Evolutionary conservation across 1,140 invertebrate genomes (phyloP), one percentile per base, ranked within the genome.

Genomic region (Neelides sp.): DNA sequence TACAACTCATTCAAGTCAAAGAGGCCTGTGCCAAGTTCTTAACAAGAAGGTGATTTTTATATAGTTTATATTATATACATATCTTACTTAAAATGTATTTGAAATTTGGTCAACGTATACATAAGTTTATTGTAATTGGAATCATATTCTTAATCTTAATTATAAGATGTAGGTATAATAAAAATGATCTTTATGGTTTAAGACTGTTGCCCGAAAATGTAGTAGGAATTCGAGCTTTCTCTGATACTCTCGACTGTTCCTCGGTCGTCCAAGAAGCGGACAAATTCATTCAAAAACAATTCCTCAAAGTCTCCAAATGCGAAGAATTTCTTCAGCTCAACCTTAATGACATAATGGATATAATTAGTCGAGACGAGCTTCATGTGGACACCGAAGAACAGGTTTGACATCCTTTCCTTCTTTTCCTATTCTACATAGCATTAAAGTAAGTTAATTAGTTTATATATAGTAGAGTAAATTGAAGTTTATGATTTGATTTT

Each of bases 1-100:
- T 93, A 13, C 85, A 90, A 63, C 65, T 93, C 17, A 75, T 76
- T 51, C 75, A 79, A 71, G 85, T 92, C 1, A 76, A 80, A 59
- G 82, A 88, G 62, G 84, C 85, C 4, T 91, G 88, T 68, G 84
- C 84, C 45, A 76, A 80, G 59, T 89, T 86, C 65, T 68, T 90
- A 26, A 80, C 82, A 57, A 77, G 76, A 63, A 75, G 75, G 75
- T 77, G 62, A 60, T 37, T 48, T 41, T n/a, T 34, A 43, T 32
- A 4, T 41, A 15, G 26, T 10, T 35, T 35, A 24, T 30, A n/a
- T 32, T 8, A 50, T 47, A 57, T 7, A n/a, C 17, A 15, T 2
- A 24, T n/a, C 15, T 48, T 55, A 19, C n/a, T 8, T 13, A 10
- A 28, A 17, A 23, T 42, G 7, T 13, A n/a, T 12, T 48, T 13